These are phyloP conservation scores for Marronus borbonicus DNA, from an alignment of 2,888 invertebrate genomes.

Conservation along the genomic window DNA sequence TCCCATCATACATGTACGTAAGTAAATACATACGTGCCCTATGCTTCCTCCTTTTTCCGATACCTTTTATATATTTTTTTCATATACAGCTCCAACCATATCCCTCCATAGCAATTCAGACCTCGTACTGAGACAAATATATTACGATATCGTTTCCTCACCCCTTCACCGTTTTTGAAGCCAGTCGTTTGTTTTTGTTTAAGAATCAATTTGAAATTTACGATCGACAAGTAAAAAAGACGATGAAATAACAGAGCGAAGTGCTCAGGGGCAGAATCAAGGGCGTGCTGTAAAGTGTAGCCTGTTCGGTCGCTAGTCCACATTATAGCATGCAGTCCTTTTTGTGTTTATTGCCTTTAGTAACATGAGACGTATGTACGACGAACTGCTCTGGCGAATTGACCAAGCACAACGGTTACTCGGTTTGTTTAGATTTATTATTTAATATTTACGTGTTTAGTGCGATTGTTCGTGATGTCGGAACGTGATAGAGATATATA, in stretches of 20 bases:
- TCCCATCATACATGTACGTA: too few species aligned
- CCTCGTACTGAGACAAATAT: neutral
- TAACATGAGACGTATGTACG: slow-evolving; percentile 55
- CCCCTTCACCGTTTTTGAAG: neutral
- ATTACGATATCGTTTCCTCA: neutral
- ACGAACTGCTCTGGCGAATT: slow-evolving; percentile 5
- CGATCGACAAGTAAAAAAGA: slow-evolving; percentile 55
- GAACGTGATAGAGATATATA: slow-evolving; percentile 25
- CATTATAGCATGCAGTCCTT: slow-evolving; percentile 55
- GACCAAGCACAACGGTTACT: neutral
- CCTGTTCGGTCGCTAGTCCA: neutral
- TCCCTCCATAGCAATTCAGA: neutral
- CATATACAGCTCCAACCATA: too few species aligned
- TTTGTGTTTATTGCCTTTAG: slow-evolving; percentile 58
- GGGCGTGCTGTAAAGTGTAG: too few species aligned
- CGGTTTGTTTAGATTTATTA: slow-evolving; percentile 21
- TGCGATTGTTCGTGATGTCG: slow-evolving; percentile 34
- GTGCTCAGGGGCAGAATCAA: too few species aligned
- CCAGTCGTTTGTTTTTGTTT: slow-evolving; percentile 57
- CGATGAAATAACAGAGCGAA: slow-evolving; percentile 51
- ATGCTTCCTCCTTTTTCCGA: too few species aligned
- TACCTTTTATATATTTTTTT: too few species aligned
- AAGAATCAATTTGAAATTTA: slow-evolving; percentile 61
- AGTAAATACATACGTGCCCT: too few species aligned
- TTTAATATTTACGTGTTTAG: slow-evolving; percentile 34